A percentile compares a stretch with the other conserved stretches of the same genome.
Evolutionary conservation across 2,888 invertebrate genomes (phyloP).

Genomic region (Parelbella ahira): DNA sequence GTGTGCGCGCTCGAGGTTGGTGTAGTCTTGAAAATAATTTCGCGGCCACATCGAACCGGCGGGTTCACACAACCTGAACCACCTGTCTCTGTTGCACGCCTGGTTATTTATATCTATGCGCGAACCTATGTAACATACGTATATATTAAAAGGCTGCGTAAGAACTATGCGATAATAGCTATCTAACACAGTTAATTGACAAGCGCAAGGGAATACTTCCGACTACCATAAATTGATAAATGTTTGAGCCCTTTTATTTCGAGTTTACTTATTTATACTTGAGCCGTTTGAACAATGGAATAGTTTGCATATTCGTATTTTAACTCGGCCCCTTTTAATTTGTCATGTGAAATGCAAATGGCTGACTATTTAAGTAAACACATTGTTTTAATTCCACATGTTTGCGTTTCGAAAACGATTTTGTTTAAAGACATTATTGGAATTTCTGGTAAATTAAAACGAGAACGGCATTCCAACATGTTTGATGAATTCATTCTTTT

Average conservation of each 20-base stretch:
- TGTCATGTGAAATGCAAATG: conserved; percentile 16
- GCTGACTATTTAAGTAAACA: neutral
- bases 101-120: conserved; percentile 78
- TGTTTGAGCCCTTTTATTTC: conserved; percentile 13
- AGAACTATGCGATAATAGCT: conserved; percentile 43
- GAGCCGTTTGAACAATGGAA: conserved; percentile 6
- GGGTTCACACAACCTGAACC: conserved; percentile 76
- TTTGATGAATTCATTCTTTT: too few species aligned
- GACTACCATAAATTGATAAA: conserved; percentile 26
- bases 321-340: conserved; percentile 9
- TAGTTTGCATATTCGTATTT: conserved; percentile 11
- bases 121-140: conserved; percentile 62
- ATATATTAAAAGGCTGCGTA: conserved; percentile 32
- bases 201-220: conserved; percentile 27
- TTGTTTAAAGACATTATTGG: neutral
- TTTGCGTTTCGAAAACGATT: neutral
- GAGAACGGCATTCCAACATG: too few species aligned
- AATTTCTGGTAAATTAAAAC: too few species aligned
- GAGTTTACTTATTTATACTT: conserved; percentile 7
- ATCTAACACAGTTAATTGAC: conserved; percentile 41
- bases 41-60: conserved; percentile 76
- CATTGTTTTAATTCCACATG: conserved; percentile 4
- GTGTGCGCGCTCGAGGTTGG: conserved; percentile 64
- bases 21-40: conserved; percentile 81
- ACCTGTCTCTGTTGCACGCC: conserved; percentile 76